Percentiles rank a stretch among this genome's conserved stretches.
phyloP scores from a whole-genome alignment of 2,797 vertebrate species.

The Sebastes iracundus region DNA sequence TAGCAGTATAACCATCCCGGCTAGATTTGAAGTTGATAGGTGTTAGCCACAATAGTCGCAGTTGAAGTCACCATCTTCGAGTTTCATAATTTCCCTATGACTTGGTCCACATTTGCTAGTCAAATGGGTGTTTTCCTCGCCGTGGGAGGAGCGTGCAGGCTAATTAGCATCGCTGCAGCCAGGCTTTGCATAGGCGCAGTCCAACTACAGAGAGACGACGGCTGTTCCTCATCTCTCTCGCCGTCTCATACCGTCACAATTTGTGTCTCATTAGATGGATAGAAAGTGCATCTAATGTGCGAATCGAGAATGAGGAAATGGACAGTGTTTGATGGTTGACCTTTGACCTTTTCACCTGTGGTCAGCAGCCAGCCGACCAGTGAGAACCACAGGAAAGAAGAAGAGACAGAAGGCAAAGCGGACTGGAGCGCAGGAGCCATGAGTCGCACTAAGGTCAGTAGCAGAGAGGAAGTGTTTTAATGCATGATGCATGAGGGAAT shows the following conservation, averaged over 20 bases:
- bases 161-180: conserved; percentile 25
- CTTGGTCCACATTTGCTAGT: conserved; percentile 77
- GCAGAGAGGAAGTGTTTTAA: conserved; percentile 42
- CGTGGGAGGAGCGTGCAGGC: conserved; percentile 50
- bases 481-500: background rate
- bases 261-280: background rate
- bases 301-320: background rate
- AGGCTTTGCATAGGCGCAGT: conserved; percentile 73
- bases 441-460: conserved; percentile 84
- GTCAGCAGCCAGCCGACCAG: conserved; percentile 71
- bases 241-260: background rate
- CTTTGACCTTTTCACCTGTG: conserved; percentile 48
- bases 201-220: conserved; percentile 38
- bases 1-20: background rate
- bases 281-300: background rate
- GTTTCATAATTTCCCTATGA: conserved; percentile 53
- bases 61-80: conserved; percentile 1
- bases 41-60: background rate
- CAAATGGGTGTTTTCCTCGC: conserved; percentile 72
- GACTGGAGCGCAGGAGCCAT: conserved; percentile 56
- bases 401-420: conserved; percentile 23
- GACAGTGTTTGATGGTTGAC: conserved; percentile 23
- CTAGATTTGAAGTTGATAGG: background rate
- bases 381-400: conserved; percentile 26
- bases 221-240: conserved; percentile 41